Percentiles rank a stretch among this genome's conserved stretches.
These are phyloP conservation scores for Bos taurus DNA, from an alignment of 2,113 vertebrate genomes.

Conservation along the genomic window DNA sequence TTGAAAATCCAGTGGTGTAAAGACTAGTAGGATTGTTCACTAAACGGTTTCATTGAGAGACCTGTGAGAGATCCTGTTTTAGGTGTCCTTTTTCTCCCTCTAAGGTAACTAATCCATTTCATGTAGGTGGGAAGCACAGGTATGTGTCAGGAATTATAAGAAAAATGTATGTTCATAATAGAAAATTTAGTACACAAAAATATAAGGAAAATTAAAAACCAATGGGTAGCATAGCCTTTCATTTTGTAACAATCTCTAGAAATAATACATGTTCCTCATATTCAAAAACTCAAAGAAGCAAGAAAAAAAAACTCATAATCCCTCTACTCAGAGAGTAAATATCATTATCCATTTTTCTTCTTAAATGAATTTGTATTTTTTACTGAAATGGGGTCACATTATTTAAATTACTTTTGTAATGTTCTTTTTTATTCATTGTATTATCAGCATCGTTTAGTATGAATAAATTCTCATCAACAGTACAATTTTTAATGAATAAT, in stretches of 20 bases:
- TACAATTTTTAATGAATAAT: background rate
- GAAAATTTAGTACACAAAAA: background rate
- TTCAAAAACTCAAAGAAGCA: background rate
- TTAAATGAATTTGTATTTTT: background rate
- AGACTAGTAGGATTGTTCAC: background rate
- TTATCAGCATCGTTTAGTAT: background rate
- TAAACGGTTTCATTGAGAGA: background rate
- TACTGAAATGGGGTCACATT: background rate
- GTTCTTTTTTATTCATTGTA: background rate
- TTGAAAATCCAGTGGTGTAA: background rate
- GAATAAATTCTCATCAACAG: background rate
- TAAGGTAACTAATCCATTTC: background rate
- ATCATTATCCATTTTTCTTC: background rate
- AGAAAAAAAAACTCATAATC: background rate
- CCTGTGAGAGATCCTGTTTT: background rate
- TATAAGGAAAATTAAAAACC: background rate
- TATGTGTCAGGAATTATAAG: background rate
- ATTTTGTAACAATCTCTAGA: background rate
- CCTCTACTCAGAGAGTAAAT: background rate
- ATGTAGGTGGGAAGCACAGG: background rate
- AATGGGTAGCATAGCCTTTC: background rate
- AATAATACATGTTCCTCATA: background rate
- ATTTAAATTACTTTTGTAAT: background rate
- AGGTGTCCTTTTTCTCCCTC: background rate
- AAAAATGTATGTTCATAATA: background rate